Conservation (phyloP, 2,888 invertebrate genomes). For the Yponomeuta cagnagella region DNA sequence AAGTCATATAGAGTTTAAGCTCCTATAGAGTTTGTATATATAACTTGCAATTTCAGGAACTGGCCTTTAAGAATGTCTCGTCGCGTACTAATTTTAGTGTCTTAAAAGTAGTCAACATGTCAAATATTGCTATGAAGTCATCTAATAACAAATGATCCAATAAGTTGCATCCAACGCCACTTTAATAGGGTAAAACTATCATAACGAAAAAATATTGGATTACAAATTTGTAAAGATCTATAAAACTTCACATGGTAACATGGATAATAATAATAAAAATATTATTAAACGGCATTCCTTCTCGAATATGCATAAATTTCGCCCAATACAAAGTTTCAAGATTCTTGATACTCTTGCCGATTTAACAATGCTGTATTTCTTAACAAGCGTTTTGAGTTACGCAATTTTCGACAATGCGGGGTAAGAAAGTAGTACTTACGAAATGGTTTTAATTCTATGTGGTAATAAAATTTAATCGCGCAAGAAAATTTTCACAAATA, state of each 20-base stretch:
- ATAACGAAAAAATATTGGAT: conserved; percentile 13
- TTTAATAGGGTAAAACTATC: conserved; percentile 15
- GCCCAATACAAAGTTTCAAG: too few species aligned
- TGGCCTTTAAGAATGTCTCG: conserved; percentile 23
- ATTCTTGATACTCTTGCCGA: too few species aligned
- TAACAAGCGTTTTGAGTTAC: too few species aligned
- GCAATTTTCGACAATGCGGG: too few species aligned
- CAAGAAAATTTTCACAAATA: too few species aligned
- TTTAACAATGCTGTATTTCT: too few species aligned
- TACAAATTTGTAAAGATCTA: conserved; percentile 65
- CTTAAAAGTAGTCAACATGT: conserved; percentile 73
- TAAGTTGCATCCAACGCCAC: neutral
- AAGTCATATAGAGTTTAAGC: too few species aligned
- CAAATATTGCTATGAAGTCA: conserved; percentile 56
- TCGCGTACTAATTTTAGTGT: conserved; percentile 43
- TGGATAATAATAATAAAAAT: conserved; percentile 3
- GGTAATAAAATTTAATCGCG: too few species aligned
- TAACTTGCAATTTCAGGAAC: neutral
- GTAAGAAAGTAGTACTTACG: too few species aligned
- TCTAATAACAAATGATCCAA: conserved; percentile 21
- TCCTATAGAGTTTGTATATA: too few species aligned
- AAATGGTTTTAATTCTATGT: too few species aligned
- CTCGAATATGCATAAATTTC: neutral
- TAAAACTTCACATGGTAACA: conserved; percentile 37
- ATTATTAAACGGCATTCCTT: neutral